Evolutionary conservation across 53 echinoderm and acorn worm genomes (phyloP), one percentile per base, ranked within the genome.

Genomic region (Pentamera pediparva): DNA sequence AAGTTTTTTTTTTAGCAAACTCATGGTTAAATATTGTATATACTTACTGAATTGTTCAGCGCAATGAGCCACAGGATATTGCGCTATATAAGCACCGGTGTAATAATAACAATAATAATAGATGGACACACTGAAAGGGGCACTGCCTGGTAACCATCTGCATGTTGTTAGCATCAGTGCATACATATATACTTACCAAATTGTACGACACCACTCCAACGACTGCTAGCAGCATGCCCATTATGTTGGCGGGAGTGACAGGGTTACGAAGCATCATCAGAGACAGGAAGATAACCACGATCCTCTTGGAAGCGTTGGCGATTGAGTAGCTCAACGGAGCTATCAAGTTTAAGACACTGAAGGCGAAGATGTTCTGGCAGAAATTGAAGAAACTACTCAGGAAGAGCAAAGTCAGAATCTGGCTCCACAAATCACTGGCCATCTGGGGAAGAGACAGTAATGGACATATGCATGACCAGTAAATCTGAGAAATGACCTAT

Each of bases 291-390:
- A 92, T 89, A 28, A 92, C 86, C 39, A 92, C 76, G 43, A 92
- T 98, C 35, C 98, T 75, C 76, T 98, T 98, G 69, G 91, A 78
- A 24, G 98, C 98, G 34, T 98, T 98, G 19, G 98, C 91, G 22
- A 98, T 91, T 62, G 98, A 98, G 81, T 98, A 98, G 80, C 98
- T 98, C 48, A 98, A 86, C 0, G 98, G 92, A 1, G 85, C 78
- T 39, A 89, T 81, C 38, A 98, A 75, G 55, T 89, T 85, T 10
- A 98, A 85, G 2, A 98, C 83, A 69, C 91, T 91, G 76, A 98
- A 98, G 60, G 98, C 98, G 41, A 98, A 91, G 50, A 96, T 91
- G 73, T 92, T 98, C 77, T 98, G 98, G 18, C 81, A 79, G 70
- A 92, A 98, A 77, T 98, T 98, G 50, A 98, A 81, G 25, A 89